Evolutionary conservation across 1,140 invertebrate genomes (phyloP), one percentile per base, ranked within the genome.

Genomic region (Mycetomoellerius zeteki): DNA sequence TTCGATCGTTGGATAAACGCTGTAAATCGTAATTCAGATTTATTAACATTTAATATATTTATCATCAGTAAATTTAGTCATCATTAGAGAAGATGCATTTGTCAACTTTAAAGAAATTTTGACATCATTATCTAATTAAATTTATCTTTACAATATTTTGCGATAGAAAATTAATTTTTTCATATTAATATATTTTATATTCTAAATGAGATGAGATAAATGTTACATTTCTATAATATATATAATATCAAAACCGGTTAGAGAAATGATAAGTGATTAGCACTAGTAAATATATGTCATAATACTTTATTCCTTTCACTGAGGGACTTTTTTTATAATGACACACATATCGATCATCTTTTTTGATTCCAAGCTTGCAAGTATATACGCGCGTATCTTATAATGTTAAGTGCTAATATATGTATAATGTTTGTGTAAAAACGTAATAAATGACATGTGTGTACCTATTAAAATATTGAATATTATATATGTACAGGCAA

Each of bases 21-120:
- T 21, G 50, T 81, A 58, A 81, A 81, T 81, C 71, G 10, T 37
- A 7, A 43, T 43, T 43, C 37, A 30, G 10, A 43, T 10, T 10
- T 43, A 43, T 43, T 43, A 43, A 43, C 37, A 43, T 10, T 43
- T 7, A 43, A 43, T 50, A 50, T 56, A 21, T 69, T 69, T 69
- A 50, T 50, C 37, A 50, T 16, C n/a, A n/a, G 24, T 50, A 27
- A 24, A 52, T 71, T 71, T 71, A 50, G 2, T 56, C 12, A 2
- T 33, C 12, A 33, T 33, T 56, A 6, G 27, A 56, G 4, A n/a
- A 73, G 8, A 72, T 69, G 16, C 3, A 56, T 33, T 56, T 37
- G 3, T n/a, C 0, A 52, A 19, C 12, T 5, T 19, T 54, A 52
- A 30, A 10, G 16, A 24, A 50, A 50, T 50, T 73, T 54, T 47